phyloP scores from a whole-genome alignment of 2,113 vertebrate genomes.

The Cebidichthys violaceus region DNA sequence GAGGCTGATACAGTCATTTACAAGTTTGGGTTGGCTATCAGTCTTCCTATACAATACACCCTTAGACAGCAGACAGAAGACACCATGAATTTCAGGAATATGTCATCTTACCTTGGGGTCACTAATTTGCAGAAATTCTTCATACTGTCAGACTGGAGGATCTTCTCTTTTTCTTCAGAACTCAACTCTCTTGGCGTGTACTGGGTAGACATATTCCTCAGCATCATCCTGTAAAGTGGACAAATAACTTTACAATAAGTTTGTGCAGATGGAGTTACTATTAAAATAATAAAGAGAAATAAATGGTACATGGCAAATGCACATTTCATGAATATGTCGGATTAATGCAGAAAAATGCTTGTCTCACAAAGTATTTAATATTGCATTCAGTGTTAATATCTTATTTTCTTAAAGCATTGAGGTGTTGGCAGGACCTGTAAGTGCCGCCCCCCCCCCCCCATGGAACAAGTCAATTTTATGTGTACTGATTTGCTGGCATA shows the following conservation, averaged over 20 bases:
- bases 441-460: not conserved
- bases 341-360: not conserved
- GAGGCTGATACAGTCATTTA: not conserved
- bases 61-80: slow-evolving; percentile 14
- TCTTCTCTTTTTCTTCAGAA: slow-evolving; percentile 80
- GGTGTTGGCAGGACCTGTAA: slow-evolving; percentile 3
- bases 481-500: slow-evolving; percentile 60
- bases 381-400: not conserved
- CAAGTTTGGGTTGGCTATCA: not conserved
- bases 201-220: slow-evolving; percentile 86
- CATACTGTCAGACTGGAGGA: slow-evolving; percentile 79
- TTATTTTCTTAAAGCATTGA: not conserved
- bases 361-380: not conserved
- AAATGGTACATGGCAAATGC: not conserved
- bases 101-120: slow-evolving; percentile 80
- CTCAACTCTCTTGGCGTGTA: slow-evolving; percentile 86
- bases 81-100: not conserved
- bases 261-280: not conserved
- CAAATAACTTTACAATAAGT: not conserved
- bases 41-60: not conserved
- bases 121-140: slow-evolving; percentile 83
- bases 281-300: slow-evolving; percentile 1
- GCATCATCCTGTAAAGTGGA: slow-evolving; percentile 82
- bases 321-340: not conserved
- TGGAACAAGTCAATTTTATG: slow-evolving; percentile 26